These are phyloP conservation scores for Paratrypauchen microcephalus DNA, from an alignment of 2,797 vertebrate genomes.

Conservation along the genomic window DNA sequence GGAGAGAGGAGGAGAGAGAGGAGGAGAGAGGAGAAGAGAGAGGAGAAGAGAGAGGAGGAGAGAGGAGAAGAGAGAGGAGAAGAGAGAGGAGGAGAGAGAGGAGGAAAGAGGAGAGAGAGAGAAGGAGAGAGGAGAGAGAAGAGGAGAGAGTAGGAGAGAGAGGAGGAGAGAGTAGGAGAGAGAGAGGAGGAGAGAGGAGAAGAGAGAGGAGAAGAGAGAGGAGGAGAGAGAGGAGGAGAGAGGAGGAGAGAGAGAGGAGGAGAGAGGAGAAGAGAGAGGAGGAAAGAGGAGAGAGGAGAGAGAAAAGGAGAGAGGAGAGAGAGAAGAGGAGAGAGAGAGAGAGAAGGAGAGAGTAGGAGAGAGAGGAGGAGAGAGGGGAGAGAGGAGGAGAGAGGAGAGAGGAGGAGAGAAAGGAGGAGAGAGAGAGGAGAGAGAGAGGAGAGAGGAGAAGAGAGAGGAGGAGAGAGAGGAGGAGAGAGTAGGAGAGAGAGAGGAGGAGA, in stretches of 20 bases:
- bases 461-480: neutral
- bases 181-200: neutral
- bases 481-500: neutral
- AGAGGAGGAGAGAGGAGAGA: neutral
- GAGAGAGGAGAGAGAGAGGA: neutral
- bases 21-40: too few species aligned
- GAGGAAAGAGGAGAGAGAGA: neutral
- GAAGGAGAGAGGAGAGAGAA: constrained; percentile 29
- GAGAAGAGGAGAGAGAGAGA: neutral
- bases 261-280: neutral
- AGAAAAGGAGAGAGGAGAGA: neutral
- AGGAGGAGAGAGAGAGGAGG: neutral
- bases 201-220: too few species aligned
- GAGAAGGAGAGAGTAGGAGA: neutral
- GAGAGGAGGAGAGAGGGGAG: neutral
- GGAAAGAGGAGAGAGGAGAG: neutral
- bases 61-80: neutral
- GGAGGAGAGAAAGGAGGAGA: neutral
- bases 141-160: too few species aligned
- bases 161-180: neutral
- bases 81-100: constrained; percentile 12
- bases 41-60: too few species aligned
- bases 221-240: too few species aligned
- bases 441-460: neutral
- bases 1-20: too few species aligned